phyloP scores from a whole-genome alignment of 2,888 invertebrate genomes.

The Andrena trimmerana region DNA sequence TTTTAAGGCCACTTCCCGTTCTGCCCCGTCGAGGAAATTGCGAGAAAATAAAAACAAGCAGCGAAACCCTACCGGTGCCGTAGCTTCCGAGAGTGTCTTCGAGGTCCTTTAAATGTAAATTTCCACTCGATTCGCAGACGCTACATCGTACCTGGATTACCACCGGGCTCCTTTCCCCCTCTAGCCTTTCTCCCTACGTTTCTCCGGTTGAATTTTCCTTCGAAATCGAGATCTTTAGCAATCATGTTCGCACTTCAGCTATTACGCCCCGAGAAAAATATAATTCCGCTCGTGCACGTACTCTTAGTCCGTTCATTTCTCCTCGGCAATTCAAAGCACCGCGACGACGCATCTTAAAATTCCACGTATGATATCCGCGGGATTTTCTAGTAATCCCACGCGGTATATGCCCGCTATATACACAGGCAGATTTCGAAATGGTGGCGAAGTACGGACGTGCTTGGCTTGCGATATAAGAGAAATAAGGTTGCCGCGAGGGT shows the following conservation, averaged over 20 bases:
- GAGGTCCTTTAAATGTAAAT: constrained; percentile 80
- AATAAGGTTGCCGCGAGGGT: constrained; percentile 78
- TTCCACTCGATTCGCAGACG: constrained; percentile 75
- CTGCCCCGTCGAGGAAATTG: constrained; percentile 80
- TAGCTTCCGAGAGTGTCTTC: constrained; percentile 67
- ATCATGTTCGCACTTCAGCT: not conserved
- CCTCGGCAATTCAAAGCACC: constrained; percentile 8
- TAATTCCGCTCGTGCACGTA: not conserved
- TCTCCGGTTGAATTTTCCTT: constrained; percentile 8
- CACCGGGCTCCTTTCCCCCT: constrained; percentile 35
- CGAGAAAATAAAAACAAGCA: constrained; percentile 80
- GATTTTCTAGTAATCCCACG: constrained; percentile 76
- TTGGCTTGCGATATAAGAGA: constrained; percentile 81
- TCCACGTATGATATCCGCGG: constrained; percentile 69
- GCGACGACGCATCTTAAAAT: constrained; percentile 61
- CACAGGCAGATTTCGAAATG: constrained; percentile 70
- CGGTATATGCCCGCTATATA: constrained; percentile 65
- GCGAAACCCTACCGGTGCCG: constrained; percentile 60
- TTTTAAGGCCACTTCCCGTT: constrained; percentile 81
- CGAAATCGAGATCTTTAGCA: constrained; percentile 30
- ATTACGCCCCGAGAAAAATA: not conserved
- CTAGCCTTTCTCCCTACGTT: constrained; percentile 1
- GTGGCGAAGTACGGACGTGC: constrained; percentile 80
- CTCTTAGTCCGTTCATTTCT: not conserved
- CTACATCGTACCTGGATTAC: constrained; percentile 60